Percentiles rank a stretch among this genome's conserved stretches.
These are phyloP conservation scores for Triplophysa siluroides DNA, from an alignment of 2,113 vertebrate species.

Conservation along the genomic window DNA sequence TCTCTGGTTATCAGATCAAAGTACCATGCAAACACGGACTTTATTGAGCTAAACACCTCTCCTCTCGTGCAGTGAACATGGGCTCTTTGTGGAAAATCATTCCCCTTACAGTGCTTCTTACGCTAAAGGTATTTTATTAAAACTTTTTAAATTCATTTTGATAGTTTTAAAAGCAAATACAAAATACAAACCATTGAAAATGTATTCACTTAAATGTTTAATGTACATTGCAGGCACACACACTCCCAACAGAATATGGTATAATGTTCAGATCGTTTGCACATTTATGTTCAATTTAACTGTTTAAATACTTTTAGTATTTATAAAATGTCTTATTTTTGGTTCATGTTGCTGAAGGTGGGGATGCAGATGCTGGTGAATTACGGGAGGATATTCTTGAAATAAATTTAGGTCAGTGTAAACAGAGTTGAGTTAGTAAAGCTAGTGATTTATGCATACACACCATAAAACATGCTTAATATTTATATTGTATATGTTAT, in stretches of 20 bases:
- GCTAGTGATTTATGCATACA: no score
- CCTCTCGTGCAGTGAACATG: conserved; percentile 51
- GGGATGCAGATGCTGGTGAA: conserved; percentile 68
- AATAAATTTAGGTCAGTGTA: conserved; percentile 68
- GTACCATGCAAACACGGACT: conserved; percentile 50
- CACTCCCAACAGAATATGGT: conserved; percentile 59
- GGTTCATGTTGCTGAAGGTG: conserved; percentile 46
- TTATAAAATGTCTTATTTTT: conserved; percentile 15
- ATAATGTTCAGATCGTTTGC: conserved; percentile 14
- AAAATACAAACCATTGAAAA: neutral
- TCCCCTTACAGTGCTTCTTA: conserved; percentile 50
- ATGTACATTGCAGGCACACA: conserved; percentile 56
- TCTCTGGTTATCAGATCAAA: conserved; percentile 58
- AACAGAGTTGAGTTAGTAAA: neutral
- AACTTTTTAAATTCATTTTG: neutral
- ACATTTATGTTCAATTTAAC: neutral
- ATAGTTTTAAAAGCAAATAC: neutral
- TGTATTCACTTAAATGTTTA: neutral
- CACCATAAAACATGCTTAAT: no score
- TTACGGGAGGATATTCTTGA: conserved; percentile 70
- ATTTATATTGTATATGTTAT: neutral
- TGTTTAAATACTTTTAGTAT: neutral
- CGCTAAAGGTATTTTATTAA: conserved; percentile 57
- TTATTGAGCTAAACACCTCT: conserved; percentile 35
- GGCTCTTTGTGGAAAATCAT: conserved; percentile 41